Evolutionary conservation across 2,888 invertebrate genomes (phyloP), one percentile per base, ranked within the genome.

Genomic region (Oxystoma pomonae): DNA sequence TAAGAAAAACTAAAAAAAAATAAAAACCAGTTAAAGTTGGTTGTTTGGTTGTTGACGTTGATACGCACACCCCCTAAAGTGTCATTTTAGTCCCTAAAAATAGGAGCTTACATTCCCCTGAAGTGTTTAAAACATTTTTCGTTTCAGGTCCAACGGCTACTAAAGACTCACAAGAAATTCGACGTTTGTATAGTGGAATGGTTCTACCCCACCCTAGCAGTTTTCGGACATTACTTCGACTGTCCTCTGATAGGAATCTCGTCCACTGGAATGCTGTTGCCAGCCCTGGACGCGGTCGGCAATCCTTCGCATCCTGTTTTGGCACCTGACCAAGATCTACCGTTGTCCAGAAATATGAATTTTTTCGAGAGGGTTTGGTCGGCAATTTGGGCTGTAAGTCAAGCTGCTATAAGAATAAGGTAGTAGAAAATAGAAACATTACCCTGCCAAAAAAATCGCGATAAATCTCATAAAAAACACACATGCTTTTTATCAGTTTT

Each of bases 231-330:
- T 56, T 68, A 73, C 51, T 76, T 75, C 59, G 70, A 74, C 0
- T 73, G 72, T 60, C 76, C 77, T 0, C 63, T 74, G 16, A 71
- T 77, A 18, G 76, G 74, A 1, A 68, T 78, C 2, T 64, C 70
- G 5, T 74, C 76, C 2, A 60, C 74, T 55, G 66, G 68, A 1
- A 60, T 65, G 1, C 66, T 66, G 9, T 22, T 64, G n/a, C 62
- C 64, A 18, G 62, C 66, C 18, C 59, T 68, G 12, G 70, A 70
- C 53, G 59, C 69, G 1, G 61, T 69, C 12, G 70, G 70, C 16
- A 70, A 70, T 50, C 69, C 68, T 7, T 60, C 64, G 17, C 69
- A 71, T 53, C 71, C 71, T 0, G 49, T 70, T n/a, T 19, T 58
- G 9, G 62, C 69, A 1, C 71, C 71, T 16, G 69, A 71, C 51